Conservation (phyloP, 2,113 vertebrate species). For the Gymnorhina tibicen region DNA sequence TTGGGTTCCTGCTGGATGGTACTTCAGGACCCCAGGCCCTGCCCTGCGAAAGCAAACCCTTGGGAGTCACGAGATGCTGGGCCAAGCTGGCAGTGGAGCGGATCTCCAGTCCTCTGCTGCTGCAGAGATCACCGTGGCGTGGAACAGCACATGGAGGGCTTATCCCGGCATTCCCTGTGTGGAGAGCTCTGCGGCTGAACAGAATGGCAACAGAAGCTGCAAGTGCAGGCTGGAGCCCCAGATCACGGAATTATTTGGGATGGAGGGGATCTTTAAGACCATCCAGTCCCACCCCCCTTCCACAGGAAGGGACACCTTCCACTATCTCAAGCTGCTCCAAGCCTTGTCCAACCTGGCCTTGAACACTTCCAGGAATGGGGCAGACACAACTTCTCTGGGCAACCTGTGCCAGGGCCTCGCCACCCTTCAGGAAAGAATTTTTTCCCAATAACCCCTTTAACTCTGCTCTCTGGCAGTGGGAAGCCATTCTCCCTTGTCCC, state of each 20-base stretch:
- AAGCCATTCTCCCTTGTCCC: not conserved
- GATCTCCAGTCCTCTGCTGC: not conserved
- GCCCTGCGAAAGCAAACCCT: not conserved
- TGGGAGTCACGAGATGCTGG: accelerated
- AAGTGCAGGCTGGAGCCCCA: not conserved
- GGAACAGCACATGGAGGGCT: accelerated
- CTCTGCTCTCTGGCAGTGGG: not conserved
- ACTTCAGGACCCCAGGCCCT: accelerated
- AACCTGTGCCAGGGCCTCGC: not conserved
- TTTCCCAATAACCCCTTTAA: not conserved
- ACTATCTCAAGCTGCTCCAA: not conserved
- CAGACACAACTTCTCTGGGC: not conserved
- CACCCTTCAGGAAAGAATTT: too few species aligned
- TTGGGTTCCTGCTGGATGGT: not conserved
- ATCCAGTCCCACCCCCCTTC: not conserved
- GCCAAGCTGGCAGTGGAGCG: not conserved
- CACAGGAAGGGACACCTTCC: not conserved
- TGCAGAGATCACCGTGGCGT: accelerated
- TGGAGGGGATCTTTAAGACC: not conserved
- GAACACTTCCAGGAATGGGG: not conserved
- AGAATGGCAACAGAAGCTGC: accelerated
- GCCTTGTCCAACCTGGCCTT: accelerated
- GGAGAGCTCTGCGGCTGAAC: accelerated
- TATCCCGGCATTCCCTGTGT: accelerated
- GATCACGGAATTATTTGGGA: accelerated